phyloP scores from a whole-genome alignment of 1,140 invertebrate species.

The Contarinia nasturtii region DNA sequence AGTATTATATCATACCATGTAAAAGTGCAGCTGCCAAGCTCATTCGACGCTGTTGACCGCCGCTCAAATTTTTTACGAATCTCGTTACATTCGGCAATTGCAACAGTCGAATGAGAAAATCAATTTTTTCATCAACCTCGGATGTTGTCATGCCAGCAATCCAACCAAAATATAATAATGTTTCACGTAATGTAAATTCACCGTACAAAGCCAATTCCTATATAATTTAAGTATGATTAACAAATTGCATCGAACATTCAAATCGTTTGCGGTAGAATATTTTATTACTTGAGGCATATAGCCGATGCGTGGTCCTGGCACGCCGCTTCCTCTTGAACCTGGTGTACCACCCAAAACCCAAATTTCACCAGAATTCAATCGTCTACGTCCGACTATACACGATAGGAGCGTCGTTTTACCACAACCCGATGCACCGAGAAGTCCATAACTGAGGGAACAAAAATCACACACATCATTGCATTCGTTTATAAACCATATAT shows the following conservation, averaged over 20 bases:
- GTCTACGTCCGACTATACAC: slow-evolving; percentile 66
- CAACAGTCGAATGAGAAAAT: slow-evolving; percentile 63
- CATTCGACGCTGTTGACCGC: slow-evolving; percentile 75
- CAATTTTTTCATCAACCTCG: slow-evolving; percentile 53
- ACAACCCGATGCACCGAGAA: slow-evolving; percentile 70
- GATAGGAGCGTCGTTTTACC: slow-evolving; percentile 72
- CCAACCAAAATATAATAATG: slow-evolving; percentile 79
- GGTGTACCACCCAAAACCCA: slow-evolving; percentile 71
- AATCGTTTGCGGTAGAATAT: not conserved
- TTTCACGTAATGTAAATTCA: slow-evolving; percentile 80
- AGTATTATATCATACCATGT: slow-evolving; percentile 26
- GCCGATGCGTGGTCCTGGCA: slow-evolving; percentile 55
- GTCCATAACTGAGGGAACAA: slow-evolving; percentile 46
- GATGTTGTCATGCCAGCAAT: slow-evolving; percentile 58
- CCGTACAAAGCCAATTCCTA: slow-evolving; percentile 80
- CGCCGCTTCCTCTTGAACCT: slow-evolving; percentile 60
- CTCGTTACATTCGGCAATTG: slow-evolving; percentile 45
- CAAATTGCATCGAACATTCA: not conserved
- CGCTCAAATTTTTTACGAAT: slow-evolving; percentile 69
- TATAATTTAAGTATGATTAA: not conserved
- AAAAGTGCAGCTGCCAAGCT: slow-evolving; percentile 74
- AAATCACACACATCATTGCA: too few relatives aligned
- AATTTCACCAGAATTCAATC: slow-evolving; percentile 66
- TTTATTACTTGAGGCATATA: slow-evolving; percentile 42
- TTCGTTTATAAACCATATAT: too few relatives aligned